Base-by-base conservation (phyloP, 2,113 vertebrate genomes). In the Thunnus thynnus region DNA sequence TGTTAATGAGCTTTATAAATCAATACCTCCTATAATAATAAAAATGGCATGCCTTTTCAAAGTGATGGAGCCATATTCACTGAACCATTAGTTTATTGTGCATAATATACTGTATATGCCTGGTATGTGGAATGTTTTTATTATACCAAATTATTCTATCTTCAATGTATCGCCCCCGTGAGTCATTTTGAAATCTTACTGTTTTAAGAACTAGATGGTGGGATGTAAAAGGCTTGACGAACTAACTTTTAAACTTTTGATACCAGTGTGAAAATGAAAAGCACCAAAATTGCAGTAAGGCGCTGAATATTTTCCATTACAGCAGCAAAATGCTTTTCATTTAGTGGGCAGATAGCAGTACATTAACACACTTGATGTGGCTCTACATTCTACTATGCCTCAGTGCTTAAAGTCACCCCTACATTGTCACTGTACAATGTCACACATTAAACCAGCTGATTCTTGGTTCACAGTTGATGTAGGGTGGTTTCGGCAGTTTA, bases 331-430 rank as follows among this genome's bases (percentile, higher is more conserved):
- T 57, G 58, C 61, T 8, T 60, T 74, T 60, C 48, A 70, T 83
- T 69, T 58, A 13, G n/a, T 47, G 46, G n/a, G 54, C 61, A 74
- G 70, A 79, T 50, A 81, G 52, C 27, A 58, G 22, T 72, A 52
- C 76, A 89, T 85, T 81, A 84, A 54, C 17, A 36, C 64, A 75
- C 61, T 54, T 47, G 50, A 86, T 46, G 25, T 48, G 13, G 16
- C 69, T 65, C 48, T 30, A 22, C 51, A 65, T 58, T 41, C 41
- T n/a, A 32, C 52, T 47, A 32, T 54, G 55, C 58, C 13, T 55
- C 64, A 10, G n/a, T 65, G 54, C 58, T 79, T 57, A 57, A 83
- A 78, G 84, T 74, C 72, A 70, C 62, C 50, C 25, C 30, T 62
- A 41, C 52, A 64, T 63, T 80, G 64, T 74, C 71, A 61, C 78